Evolutionary conservation across 2,797 vertebrate genomes (phyloP), one percentile per base, ranked within the genome.

Genomic region (Aselliscus stoliczkanus): DNA sequence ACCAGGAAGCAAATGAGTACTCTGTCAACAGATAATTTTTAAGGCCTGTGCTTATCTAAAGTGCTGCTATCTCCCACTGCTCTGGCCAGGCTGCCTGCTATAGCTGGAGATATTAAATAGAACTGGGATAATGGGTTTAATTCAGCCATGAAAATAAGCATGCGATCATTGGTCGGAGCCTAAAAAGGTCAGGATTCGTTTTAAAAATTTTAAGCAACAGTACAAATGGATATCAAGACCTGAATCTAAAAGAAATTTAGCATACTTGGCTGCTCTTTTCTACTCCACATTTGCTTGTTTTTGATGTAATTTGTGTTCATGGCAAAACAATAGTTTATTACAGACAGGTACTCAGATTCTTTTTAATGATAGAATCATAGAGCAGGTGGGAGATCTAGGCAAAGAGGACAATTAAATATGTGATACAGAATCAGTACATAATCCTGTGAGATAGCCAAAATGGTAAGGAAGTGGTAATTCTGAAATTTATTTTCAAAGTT

Each of bases 401-500:
- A 56, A 91, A 85, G 25, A 65, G 15, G 52, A 69, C 39, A 39
- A 34, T 76, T 88, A 89, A 87, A 88, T 79, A 94, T n/a, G 37
- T 67, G 34, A 76, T 54, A 2, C 27, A 89, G 23, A 93, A 67
- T 69, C 50, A 73, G 54, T 23, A 42, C 15, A 56, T 83, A 50
- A 67, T 52, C 77, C 39, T 89, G 10, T 70, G 12, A 56, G 27
- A 20, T 80, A 79, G 86, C 67, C 31, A 84, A 93, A 81, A 70
- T 64, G 52, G 5, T 31, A 76, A 92, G 14, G 17, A 87, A 93
- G 42, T 70, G 31, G 1, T 56, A 44, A 34, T 62, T 90, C 34
- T 79, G 47, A 92, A 92, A 92, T 81, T 81, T 95, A 83, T 72
- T 75, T 91, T 84, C 56, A 90, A 92, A 86, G 65, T 70, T 77